Base-by-base conservation (phyloP, 2,797 vertebrate genomes). In the Erpetoichthys calabaricus region DNA sequence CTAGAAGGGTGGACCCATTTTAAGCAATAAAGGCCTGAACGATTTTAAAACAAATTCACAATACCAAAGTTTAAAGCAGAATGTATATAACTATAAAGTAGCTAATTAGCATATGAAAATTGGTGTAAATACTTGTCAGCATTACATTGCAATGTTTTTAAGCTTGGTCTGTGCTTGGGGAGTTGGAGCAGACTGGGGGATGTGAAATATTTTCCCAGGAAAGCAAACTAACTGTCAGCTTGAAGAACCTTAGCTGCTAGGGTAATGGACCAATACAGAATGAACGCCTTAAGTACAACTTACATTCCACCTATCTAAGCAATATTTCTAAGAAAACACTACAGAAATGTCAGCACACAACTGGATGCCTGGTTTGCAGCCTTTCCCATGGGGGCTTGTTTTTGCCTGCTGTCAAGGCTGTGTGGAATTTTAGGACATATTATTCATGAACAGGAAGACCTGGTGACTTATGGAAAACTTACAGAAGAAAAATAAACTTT, bases 221-320 rank as follows among this genome's bases (percentile, higher is more conserved):
- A 57, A 57, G 62, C 58, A 58, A 57, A 60, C 55, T 53, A 56
- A 52, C 55, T 63, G 62, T 63, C 62, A 63, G 43, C 45, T 60
- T 56, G 58, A 60, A 57, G 55, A 60, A 55, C 52, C 62, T 56
- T 42, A 50, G 55, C 42, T 46, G 56, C 62, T 10, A 47, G 58
- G 55, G 55, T 63, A 63, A 63, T 60, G 62, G 51, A 57, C 58
- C 62, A 52, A 51, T 46, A 55, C 56, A 57, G 55, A 57, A 60
- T 60, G 57, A 59, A 60, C 44, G 62, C 58, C 57, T 60, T 54
- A 60, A 60, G 62, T 52, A 60, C 58, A 60, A 60, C 62, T 55
- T 56, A 45, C 57, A 57, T 59, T 25, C 51, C 58, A 57, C 55
- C 62, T 60, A 57, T 57, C 55, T 57, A 60, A 53, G 62, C 58